Conservation (phyloP, 2,797 vertebrate species). For the Rhinella marina region DNA sequence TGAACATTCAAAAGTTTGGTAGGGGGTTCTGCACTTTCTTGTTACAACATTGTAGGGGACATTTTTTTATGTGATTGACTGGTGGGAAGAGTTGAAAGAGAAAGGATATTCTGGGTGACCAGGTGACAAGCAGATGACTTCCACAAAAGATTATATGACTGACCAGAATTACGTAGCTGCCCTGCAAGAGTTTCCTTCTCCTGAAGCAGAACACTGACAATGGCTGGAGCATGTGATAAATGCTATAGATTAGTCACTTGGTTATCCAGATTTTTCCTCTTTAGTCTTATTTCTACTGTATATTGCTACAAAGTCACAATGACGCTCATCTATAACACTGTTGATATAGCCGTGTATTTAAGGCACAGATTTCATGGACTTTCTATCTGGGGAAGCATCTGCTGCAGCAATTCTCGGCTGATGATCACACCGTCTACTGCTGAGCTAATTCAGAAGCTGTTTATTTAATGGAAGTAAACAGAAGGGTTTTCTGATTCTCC, state of each 20-base stretch:
- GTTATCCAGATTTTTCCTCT: not conserved
- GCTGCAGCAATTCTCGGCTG: slow-evolving; percentile 34
- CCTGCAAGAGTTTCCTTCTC: not conserved
- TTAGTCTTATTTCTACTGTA: slow-evolving; percentile 10
- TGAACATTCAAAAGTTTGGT: no score
- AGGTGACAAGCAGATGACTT: not conserved
- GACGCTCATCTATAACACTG: not conserved
- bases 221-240: not conserved
- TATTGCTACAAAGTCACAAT: slow-evolving; percentile 9
- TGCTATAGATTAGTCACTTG: not conserved
- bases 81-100: no score
- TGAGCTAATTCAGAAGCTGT: slow-evolving; percentile 54
- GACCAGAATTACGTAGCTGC: not conserved
- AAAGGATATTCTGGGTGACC: not conserved
- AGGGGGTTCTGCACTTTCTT: no score
- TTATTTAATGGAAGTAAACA: slow-evolving; percentile 59
- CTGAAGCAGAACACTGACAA: not conserved
- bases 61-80: no score
- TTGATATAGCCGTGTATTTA: slow-evolving; percentile 15
- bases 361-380: not conserved
- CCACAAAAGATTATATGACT: not conserved
- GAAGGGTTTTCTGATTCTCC: slow-evolving; percentile 44
- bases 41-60: no score
- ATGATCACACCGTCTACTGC: slow-evolving; percentile 39
- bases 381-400: slow-evolving; percentile 52